A percentile compares a stretch with the other conserved stretches of the same genome.
These are phyloP conservation scores for Sclerodermus sp. DNA, from an alignment of 2,888 invertebrate genomes.

Conservation along the genomic window DNA sequence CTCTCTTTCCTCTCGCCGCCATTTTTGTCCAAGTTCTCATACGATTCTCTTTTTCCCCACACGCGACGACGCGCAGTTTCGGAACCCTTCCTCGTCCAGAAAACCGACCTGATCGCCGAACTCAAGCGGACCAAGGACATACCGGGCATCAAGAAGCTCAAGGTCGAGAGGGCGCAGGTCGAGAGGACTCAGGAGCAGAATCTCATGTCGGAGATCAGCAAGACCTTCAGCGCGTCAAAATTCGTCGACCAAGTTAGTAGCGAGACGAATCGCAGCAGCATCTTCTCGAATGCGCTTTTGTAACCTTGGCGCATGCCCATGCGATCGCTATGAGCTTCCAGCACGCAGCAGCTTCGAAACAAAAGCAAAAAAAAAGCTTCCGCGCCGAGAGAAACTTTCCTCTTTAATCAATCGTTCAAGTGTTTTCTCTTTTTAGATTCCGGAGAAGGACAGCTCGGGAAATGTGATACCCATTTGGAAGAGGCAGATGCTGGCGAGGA, in stretches of 20 bases:
- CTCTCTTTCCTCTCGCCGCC: too few relatives aligned
- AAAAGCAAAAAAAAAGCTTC: too few relatives aligned
- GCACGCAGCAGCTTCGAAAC: too few relatives aligned
- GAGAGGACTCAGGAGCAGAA: slow-evolving; percentile 83
- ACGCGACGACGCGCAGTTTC: slow-evolving; percentile 56
- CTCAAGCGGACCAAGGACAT: slow-evolving; percentile 90
- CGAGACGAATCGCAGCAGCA: background rate
- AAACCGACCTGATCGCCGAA: slow-evolving; percentile 88
- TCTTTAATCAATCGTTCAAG: too few relatives aligned
- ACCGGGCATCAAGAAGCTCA: slow-evolving; percentile 90
- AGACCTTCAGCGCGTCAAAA: slow-evolving; percentile 80
- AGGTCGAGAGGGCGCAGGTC: slow-evolving; percentile 83
- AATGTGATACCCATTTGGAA: slow-evolving; percentile 94
- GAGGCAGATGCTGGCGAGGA: slow-evolving; percentile 90
- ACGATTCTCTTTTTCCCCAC: too few relatives aligned
- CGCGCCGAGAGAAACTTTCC: too few relatives aligned
- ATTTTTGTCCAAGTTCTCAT: too few relatives aligned
- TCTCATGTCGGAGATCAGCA: slow-evolving; percentile 80
- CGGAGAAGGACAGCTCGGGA: slow-evolving; percentile 85
- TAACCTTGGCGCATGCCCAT: too few relatives aligned
- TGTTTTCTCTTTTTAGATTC: slow-evolving; percentile 71
- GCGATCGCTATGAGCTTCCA: too few relatives aligned
- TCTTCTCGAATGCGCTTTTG: too few relatives aligned
- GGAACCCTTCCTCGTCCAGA: slow-evolving; percentile 74
- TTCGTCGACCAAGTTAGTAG: slow-evolving; percentile 87